These are phyloP conservation scores for Platycheirus albimanus DNA, from an alignment of 2,888 invertebrate genomes.

Conservation along the genomic window DNA sequence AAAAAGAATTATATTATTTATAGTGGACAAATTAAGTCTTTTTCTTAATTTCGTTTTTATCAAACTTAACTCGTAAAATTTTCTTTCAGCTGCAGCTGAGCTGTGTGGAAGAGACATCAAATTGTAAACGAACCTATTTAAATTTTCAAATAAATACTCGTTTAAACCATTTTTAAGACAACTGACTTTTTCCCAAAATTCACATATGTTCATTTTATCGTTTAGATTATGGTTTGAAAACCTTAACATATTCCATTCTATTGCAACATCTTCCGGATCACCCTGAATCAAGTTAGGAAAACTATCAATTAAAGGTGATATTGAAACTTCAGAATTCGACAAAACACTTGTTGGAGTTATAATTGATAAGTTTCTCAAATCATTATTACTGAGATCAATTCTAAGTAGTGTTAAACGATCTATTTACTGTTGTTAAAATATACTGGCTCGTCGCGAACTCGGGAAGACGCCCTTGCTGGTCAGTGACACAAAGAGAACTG, in stretches of 20 bases:
- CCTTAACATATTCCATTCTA: background rate
- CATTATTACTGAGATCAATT: background rate
- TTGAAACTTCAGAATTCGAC: background rate
- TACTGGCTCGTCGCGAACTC: too few species aligned
- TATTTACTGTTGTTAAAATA: too few species aligned
- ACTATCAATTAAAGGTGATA: background rate
- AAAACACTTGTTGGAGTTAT: background rate
- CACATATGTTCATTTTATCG: background rate
- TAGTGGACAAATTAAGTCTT: background rate
- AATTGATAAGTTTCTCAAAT: background rate
- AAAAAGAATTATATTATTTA: too few species aligned
- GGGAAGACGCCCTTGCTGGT: too few species aligned
- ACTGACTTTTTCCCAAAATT: background rate
- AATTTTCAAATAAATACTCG: background rate
- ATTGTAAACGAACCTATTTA: background rate
- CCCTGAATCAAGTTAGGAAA: background rate
- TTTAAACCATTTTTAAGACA: background rate
- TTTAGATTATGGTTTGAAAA: background rate
- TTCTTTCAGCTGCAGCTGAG: background rate
- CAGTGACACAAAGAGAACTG: too few species aligned
- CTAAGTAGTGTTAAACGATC: too few species aligned
- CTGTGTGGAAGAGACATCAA: background rate
- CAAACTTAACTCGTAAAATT: background rate
- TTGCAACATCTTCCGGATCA: background rate
- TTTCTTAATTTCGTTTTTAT: background rate